phyloP scores from a whole-genome alignment of 1,140 invertebrate species.

The Cotesia chilonis region DNA sequence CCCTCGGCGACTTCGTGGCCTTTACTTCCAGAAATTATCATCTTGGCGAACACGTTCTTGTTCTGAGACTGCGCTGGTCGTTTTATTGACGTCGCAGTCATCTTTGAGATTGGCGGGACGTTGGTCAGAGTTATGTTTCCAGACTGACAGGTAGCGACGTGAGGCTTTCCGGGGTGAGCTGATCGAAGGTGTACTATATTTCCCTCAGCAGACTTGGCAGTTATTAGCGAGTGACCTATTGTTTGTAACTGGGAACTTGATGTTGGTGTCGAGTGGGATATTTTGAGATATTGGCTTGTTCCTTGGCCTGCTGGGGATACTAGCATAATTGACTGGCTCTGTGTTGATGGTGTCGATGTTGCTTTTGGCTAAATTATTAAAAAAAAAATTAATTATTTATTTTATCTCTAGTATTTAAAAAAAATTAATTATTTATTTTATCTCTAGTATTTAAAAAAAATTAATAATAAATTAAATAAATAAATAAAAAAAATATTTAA shows the following conservation, averaged over 20 bases:
- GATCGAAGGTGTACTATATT: constrained; percentile 63
- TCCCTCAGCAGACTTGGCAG: constrained; percentile 62
- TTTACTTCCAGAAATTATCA: constrained; percentile 69
- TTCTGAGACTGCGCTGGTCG: constrained; percentile 52
- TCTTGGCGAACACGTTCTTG: constrained; percentile 68
- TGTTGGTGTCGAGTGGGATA: constrained; percentile 61
- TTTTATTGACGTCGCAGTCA: constrained; percentile 54
- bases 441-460: too few relatives aligned
- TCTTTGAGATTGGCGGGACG: constrained; percentile 54
- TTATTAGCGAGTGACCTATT: constrained; percentile 61
- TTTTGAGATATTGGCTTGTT: constrained; percentile 62
- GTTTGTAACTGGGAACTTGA: constrained; percentile 60
- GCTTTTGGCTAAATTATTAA: constrained; percentile 54
- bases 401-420: neutral
- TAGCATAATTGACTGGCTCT: constrained; percentile 65
- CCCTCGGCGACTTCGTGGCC: constrained; percentile 57
- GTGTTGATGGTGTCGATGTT: constrained; percentile 45
- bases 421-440: too few relatives aligned
- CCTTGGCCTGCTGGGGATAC: constrained; percentile 61
- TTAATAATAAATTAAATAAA: too few relatives aligned
- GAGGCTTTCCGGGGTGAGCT: constrained; percentile 45
- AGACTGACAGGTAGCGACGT: constrained; percentile 50
- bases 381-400: constrained; percentile 18
- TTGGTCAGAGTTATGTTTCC: constrained; percentile 56
- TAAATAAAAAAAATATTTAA: constrained; percentile 21